phyloP scores from a whole-genome alignment of 2,113 vertebrate genomes.

The Crotalus helleri region DNA sequence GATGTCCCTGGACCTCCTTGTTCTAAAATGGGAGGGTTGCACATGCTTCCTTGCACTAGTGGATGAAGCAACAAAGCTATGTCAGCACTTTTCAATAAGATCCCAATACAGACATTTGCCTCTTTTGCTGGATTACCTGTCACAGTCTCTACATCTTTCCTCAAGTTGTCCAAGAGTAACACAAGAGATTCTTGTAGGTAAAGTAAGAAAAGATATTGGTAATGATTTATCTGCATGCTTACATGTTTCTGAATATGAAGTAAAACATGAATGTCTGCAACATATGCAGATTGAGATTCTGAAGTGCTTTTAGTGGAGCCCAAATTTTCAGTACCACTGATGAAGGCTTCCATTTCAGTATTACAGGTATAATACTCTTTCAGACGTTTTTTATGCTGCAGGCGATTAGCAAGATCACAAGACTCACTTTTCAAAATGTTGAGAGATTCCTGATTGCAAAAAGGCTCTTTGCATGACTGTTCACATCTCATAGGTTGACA shows the following conservation, averaged over 20 bases:
- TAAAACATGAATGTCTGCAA: conserved; percentile 83
- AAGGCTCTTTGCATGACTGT: conserved; percentile 76
- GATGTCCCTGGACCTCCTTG: conserved; percentile 71
- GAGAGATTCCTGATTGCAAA: conserved; percentile 46
- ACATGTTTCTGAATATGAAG: conserved; percentile 87
- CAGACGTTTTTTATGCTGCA: conserved; percentile 86
- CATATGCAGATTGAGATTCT: conserved; percentile 53
- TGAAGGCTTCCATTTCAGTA: conserved; percentile 63
- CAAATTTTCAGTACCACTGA: conserved; percentile 73
- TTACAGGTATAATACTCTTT: conserved; percentile 86
- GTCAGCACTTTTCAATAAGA: conserved; percentile 89
- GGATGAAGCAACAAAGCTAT: conserved; percentile 89
- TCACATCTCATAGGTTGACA: conserved; percentile 84
- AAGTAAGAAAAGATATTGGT: conserved; percentile 90
- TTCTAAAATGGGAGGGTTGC: conserved; percentile 67
- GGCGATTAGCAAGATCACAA: conserved; percentile 75
- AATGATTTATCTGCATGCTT: conserved; percentile 91
- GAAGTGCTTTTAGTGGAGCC: conserved; percentile 67
- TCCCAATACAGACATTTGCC: conserved; percentile 80
- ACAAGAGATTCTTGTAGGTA: conserved; percentile 88
- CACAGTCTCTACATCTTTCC: conserved; percentile 85
- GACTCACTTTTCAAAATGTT: conserved; percentile 80
- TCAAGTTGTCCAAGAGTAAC: conserved; percentile 84
- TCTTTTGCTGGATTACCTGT: conserved; percentile 73
- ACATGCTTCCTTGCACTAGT: conserved; percentile 63